These are phyloP conservation scores for Cryptocephalus primarius DNA, from an alignment of 2,888 invertebrate species.

Conservation along the genomic window DNA sequence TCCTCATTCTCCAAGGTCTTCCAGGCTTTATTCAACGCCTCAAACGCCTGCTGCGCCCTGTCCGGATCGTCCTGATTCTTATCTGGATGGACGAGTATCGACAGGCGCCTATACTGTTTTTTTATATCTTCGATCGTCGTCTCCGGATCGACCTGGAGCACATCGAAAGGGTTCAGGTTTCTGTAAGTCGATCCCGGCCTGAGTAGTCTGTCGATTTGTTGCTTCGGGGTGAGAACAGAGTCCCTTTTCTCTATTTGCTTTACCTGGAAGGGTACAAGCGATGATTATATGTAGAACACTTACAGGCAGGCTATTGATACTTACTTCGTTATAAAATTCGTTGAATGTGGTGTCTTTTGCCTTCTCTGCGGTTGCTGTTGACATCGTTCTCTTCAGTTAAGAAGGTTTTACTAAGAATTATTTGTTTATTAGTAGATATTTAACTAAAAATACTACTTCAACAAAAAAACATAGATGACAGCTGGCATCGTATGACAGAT, in stretches of 20 bases:
- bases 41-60: conserved; percentile 85
- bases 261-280: conserved; percentile 50
- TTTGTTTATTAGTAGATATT: no score
- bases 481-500: no score
- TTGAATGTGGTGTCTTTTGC: conserved; percentile 63
- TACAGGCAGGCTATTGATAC: conserved; percentile 14
- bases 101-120: conserved; percentile 85
- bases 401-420: no score
- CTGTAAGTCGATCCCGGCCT: conserved; percentile 97
- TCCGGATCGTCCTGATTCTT: conserved; percentile 96
- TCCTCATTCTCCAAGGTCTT: conserved; percentile 92
- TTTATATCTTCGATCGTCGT: conserved; percentile 84
- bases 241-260: conserved; percentile 98
- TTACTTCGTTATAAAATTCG: conserved; percentile 75
- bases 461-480: no score
- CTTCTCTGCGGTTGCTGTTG: conserved; percentile 17
- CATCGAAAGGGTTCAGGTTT: conserved; percentile 95
- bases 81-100: conserved; percentile 97
- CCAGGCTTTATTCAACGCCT: conserved; percentile 90
- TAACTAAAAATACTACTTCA: no score
- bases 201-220: conserved; percentile 92
- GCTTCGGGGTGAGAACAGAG: conserved; percentile 89
- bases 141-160: conserved; percentile 84
- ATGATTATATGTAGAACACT: no score
- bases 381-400: no score